Evolutionary conservation across 2,888 invertebrate genomes (phyloP), one percentile per base, ranked within the genome.

Genomic region (Phortica okadai): DNA sequence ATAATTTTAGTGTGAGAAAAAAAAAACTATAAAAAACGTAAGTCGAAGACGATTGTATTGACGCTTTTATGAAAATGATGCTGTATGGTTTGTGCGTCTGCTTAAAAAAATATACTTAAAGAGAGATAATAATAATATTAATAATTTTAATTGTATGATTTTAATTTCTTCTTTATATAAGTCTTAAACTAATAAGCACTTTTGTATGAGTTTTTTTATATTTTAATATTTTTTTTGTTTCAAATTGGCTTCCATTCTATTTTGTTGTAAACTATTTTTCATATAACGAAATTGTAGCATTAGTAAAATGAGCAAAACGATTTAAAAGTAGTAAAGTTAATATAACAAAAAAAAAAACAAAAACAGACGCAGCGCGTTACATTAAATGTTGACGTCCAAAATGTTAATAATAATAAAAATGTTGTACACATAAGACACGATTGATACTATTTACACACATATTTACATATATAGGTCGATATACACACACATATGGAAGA

Each of bases 201-300:
- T 66, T 42, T 66, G 8, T 66, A 7, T 41, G 14, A 50, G 50
- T 8, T 50, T 50, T 50, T 69, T 45, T 69, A 69, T 21, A 8
- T 69, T 69, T 69, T 2, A 41, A 45, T 69, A 45, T 69, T 45
- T 45, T 45, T 69, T 8, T 10, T 45, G n/a, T 42, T 69, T 21
- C 3, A 69, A 69, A 69, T 69, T 69, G 69, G 69, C 69, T 69
- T 69, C 69, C 69, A 69, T 69, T 69, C 33, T 42, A 21, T 45
- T 69, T 45, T 69, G 4, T 69, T 8, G 3, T 44, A 33, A 8
- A 21, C 33, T 33, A 33, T 33, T 33, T 64, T 8, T 5, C 8
- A 33, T 64, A 33, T 25, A 64, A 64, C 41, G 33, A 69, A 69
- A 50, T 25, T 50, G 7, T 21, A 21, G 6, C 1, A 11, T 8